Evolutionary conservation across 2,888 invertebrate species (phyloP), one percentile per base, ranked within the genome.

Genomic region (Heliconius hortense): DNA sequence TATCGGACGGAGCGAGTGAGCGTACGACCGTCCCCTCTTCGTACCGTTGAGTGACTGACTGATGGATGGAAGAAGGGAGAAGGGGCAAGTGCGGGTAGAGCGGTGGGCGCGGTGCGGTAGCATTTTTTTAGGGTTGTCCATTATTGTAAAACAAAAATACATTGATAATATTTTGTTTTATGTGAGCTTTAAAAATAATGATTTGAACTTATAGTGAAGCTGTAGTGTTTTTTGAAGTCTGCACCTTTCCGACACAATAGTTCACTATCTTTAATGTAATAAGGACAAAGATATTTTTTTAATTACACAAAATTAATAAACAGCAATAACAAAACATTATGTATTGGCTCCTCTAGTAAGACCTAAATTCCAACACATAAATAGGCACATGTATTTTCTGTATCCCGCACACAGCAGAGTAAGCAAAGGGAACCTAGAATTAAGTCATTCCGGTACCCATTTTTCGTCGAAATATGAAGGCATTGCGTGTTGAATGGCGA

Each of bases 41-140:
- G 87, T 86, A 87, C 86, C 84, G 85, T 88, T 84, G 85, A 88
- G 83, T 92, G 92, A 93, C 93, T 93, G 93, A 93, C 88, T 89
- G 91, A 91, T 90, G 88, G 88, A 89, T 83, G 81, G 81, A 81
- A 80, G 80, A 80, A 80, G 81, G 82, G 82, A 82, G 82, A 82
- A 81, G 86, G 85, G 85, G 83, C 86, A 83, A 79, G 81, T 82
- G 82, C 81, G 86, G 85, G 85, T 83, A 83, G 82, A 78, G 81
- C 81, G 82, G 80, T 78, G 81, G 78, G 73, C 76, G 78, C 78
- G 77, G 77, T 77, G 77, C 82, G 77, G 80, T 77, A 82, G 80
- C 77, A 77, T 74, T 79, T 69, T 69, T 77, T 59, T 77, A 79
- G 78, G 76, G 78, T 67, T 77, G 78, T 60, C 48, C 75, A 75